These are phyloP conservation scores for Odontomyia ornata DNA, from an alignment of 2,888 invertebrate species.

Conservation along the genomic window DNA sequence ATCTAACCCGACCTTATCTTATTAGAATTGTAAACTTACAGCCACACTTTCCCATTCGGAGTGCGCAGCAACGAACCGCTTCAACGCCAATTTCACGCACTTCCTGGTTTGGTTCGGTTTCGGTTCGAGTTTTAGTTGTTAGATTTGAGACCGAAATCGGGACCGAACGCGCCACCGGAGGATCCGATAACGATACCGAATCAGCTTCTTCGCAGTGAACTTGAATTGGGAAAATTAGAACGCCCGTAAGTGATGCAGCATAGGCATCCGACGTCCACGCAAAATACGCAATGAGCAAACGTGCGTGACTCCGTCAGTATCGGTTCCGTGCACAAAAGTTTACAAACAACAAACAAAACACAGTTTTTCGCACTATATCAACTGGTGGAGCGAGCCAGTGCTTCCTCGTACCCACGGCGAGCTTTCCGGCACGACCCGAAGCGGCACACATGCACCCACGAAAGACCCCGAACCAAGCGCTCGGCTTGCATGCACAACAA, in stretches of 20 bases:
- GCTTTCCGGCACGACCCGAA: conserved; percentile 9
- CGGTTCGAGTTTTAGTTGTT: neutral
- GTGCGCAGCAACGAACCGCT: neutral
- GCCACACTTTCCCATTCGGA: neutral
- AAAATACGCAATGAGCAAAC: conserved; percentile 8
- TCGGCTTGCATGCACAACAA: neutral
- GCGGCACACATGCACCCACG: conserved; percentile 6
- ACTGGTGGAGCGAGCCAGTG: conserved; percentile 21
- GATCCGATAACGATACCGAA: neutral
- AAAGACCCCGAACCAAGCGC: neutral
- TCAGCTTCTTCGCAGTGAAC: conserved; percentile 4
- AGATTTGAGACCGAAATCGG: neutral
- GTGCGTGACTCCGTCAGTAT: neutral
- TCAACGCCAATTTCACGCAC: conserved; percentile 21
- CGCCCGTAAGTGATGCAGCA: conserved; percentile 7
- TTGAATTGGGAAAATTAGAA: conserved; percentile 25
- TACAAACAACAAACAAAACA: conserved; percentile 15
- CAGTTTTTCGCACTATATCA: conserved; percentile 4
- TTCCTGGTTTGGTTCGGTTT: conserved; percentile 24
- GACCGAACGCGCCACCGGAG: too few species aligned
- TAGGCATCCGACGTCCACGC: neutral
- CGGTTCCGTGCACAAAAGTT: neutral
- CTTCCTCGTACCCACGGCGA: neutral
- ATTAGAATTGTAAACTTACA: conserved; percentile 4
- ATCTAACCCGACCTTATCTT: too few species aligned